phyloP scores from a whole-genome alignment of 2,113 vertebrate genomes.

The Melospiza melodia region DNA sequence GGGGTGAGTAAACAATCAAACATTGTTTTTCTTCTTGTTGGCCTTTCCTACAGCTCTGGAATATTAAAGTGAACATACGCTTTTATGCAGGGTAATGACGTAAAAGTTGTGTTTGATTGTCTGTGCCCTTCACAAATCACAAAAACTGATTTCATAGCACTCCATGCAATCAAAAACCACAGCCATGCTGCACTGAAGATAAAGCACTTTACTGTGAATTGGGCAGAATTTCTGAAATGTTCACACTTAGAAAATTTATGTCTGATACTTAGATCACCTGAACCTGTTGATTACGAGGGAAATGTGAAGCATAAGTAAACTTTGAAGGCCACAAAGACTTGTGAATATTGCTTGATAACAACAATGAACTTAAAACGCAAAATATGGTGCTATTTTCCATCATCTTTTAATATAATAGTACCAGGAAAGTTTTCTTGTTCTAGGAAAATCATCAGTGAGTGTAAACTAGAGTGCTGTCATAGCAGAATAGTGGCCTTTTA shows the following conservation, averaged over 20 bases:
- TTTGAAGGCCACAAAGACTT: background rate
- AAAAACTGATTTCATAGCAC: slow-evolving; percentile 23
- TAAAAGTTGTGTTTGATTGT: slow-evolving; percentile 44
- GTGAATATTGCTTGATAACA: background rate
- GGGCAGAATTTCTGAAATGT: background rate
- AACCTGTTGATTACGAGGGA: background rate
- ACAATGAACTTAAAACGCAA: background rate
- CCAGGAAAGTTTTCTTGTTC: background rate
- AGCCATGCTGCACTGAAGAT: slow-evolving; percentile 4
- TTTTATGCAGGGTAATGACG: slow-evolving; percentile 21
- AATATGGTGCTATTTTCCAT: background rate
- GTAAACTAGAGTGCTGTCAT: background rate
- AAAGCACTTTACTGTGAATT: slow-evolving; percentile 7
- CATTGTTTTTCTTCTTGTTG: background rate
- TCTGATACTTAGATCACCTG: background rate
- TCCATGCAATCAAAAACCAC: slow-evolving; percentile 20
- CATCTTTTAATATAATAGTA: background rate
- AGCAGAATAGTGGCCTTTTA: background rate
- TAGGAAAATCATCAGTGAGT: background rate
- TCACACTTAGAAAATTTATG: background rate
- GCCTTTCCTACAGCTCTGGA: background rate
- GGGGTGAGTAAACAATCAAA: slow-evolving; percentile 12
- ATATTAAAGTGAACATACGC: background rate
- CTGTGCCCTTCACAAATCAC: slow-evolving; percentile 41
- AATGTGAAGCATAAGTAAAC: background rate